Percentiles rank a stretch among this genome's conserved stretches.
Conservation (phyloP, 2,797 vertebrate species). For the Neoniphon sammara region DNA sequence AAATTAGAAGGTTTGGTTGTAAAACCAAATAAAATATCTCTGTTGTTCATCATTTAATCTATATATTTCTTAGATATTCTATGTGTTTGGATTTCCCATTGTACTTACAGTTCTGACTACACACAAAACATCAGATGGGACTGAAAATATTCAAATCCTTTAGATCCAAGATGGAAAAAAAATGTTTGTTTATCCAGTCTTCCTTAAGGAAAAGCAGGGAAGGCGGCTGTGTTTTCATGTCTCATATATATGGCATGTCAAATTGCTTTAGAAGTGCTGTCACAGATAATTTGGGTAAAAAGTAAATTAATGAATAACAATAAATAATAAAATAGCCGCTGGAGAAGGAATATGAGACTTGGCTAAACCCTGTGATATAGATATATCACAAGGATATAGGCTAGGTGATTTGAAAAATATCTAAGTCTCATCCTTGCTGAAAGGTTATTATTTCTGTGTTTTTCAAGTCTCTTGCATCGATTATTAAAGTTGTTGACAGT, state of each 20-base stretch:
- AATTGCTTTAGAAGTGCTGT: conserved; percentile 17
- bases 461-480: background rate
- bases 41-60: conserved; percentile 33
- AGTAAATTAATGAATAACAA: too few relatives aligned
- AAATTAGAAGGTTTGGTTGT: conserved; percentile 49
- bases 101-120: background rate
- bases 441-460: background rate
- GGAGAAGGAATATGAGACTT: background rate
- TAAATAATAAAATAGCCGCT: too few relatives aligned
- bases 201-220: background rate
- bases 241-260: conserved; percentile 17
- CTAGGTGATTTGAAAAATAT: background rate
- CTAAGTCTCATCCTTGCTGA: background rate
- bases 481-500: background rate
- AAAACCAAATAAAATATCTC: conserved; percentile 54
- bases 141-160: background rate
- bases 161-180: background rate
- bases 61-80: conserved; percentile 10
- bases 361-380: background rate
- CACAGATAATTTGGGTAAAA: too few relatives aligned
- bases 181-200: conserved; percentile 7
- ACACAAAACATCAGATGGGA: background rate
- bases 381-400: background rate
- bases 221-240: too few relatives aligned
- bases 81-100: conserved; percentile 23